Base-by-base conservation (phyloP, 2,113 vertebrate genomes). In the Gobio gobio region DNA sequence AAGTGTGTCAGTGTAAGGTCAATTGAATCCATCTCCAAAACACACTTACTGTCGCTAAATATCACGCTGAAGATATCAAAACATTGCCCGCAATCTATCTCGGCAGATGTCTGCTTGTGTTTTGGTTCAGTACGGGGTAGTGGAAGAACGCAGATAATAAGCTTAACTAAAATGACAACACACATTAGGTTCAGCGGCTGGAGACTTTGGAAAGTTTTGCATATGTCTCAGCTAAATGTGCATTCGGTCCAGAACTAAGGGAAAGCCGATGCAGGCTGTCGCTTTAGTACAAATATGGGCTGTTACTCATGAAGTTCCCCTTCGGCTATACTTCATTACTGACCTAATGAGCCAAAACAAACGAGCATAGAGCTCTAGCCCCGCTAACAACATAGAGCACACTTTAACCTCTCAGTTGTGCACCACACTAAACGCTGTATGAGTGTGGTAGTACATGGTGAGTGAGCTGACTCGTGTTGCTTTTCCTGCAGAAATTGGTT, bases 271-370 rank as follows among this genome's bases (percentile, higher is more conserved):
- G 70, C 76, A 81, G 63, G 8, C 85, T 84, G 85, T 77, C 82
- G 45, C 58, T 33, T 77, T 36, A 49, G 51, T 84, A 85, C 85
- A 82, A 86, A 88, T 78, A 86, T 61, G 40, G 22, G 29, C 75
- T 61, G 63, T 82, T 79, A 80, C 75, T 70, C 58, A 63, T 86
- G 82, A 87, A 59, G 54, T 78, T 82, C 12, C 63, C 72, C 86
- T 82, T 85, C 72, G 43, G 86, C 76, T 74, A 76, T 72, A 78
- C 77, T 84, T 84, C 84, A 89, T 89, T 89, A 89, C 88, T 86
- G 84, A 87, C 88, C 86, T 89, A 87, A 89, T 87, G 88, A 87
- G 86, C 76, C 86, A 82, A 82, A 47, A 86, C 83, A 77, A 87
- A 83, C 36, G 72, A 87, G 56, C 40, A 20, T 47, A 84, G 66